Conservation (phyloP, 2,797 vertebrate species). For the Gymnothorax reevesii region DNA sequence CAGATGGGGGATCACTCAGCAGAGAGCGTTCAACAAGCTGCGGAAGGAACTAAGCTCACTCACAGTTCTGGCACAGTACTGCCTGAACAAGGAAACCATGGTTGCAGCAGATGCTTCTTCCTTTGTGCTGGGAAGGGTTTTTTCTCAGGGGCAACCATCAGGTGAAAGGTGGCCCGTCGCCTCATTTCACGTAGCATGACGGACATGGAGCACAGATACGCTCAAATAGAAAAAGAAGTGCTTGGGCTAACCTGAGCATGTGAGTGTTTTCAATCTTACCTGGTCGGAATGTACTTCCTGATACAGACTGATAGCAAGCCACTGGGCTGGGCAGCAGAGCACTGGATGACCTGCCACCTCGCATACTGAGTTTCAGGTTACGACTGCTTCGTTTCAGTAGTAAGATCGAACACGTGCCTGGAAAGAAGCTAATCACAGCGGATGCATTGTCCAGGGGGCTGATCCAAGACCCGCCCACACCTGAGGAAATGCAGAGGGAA, state of each 20-base stretch:
- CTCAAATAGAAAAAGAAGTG: slow-evolving; percentile 28
- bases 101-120: slow-evolving; percentile 14
- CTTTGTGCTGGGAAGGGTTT: slow-evolving; percentile 12
- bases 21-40: background rate
- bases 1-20: background rate
- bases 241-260: slow-evolving; percentile 13
- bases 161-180: background rate
- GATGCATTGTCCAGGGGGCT: slow-evolving; percentile 13
- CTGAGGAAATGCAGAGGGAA: background rate
- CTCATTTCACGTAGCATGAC: slow-evolving; percentile 24
- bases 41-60: background rate
- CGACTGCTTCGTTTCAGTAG: slow-evolving; percentile 27
- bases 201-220: slow-evolving; percentile 1
- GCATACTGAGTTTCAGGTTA: slow-evolving; percentile 23
- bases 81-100: background rate
- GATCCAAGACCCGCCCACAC: background rate
- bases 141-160: slow-evolving; percentile 1
- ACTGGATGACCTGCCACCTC: slow-evolving; percentile 23
- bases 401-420: slow-evolving; percentile 24
- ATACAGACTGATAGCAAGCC: slow-evolving; percentile 22
- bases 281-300: slow-evolving; percentile 5
- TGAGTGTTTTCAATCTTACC: background rate
- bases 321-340: background rate
- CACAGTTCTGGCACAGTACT: slow-evolving; percentile 5
- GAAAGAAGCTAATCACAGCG: slow-evolving; percentile 26